Base-by-base conservation (phyloP, 1,140 invertebrate genomes). In the Drosophila aff. region DNA sequence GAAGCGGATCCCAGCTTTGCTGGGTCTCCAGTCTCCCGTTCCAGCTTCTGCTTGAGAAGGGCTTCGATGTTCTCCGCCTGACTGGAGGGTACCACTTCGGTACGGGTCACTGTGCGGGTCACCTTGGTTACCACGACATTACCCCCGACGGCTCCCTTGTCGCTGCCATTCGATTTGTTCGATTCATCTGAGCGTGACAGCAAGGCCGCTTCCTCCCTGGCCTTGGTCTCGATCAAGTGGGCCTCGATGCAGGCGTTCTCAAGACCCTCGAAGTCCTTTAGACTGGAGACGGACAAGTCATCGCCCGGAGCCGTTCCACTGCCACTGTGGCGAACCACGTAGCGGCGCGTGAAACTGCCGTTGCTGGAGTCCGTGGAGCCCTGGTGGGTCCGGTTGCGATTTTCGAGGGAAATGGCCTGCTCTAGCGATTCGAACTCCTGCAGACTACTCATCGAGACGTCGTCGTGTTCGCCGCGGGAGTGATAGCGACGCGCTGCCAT, bases 381-480 rank as follows among this genome's bases (percentile, higher is more conserved):
- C 78, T 95, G 95, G 84, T 95, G 94, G 23, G 95, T 95, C 74
- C 95, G 94, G 63, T 95, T 94, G 15, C 94, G 93, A 58, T 95
- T 95, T 86, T 96, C 96, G 36, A 96, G 92, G 0, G 95, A 95
- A 60, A 97, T 95, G 0, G 97, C 96, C 82, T 95, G 95, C 93
- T 99, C 98, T 8, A 99, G 93, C 62, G 96, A 96, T 94, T 99
- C 98, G 94, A 99, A 99, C 92, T 99, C 98, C 93, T 98, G 97
- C 65, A 99, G 94, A 9, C 98, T 99, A 63, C 96, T 97, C 89
- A 98, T 95, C 0, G 98, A 99, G 26, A 98, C 94, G 93, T 98
- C 97, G 93, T 99, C 98, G 92, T 97, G 96, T 81, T 98, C 98
- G 4, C 96, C 98, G 6, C 96, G 95, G 1, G 95, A 95, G 83